phyloP scores from a whole-genome alignment of 2,113 vertebrate genomes.

The Pollimyrus isidori region DNA sequence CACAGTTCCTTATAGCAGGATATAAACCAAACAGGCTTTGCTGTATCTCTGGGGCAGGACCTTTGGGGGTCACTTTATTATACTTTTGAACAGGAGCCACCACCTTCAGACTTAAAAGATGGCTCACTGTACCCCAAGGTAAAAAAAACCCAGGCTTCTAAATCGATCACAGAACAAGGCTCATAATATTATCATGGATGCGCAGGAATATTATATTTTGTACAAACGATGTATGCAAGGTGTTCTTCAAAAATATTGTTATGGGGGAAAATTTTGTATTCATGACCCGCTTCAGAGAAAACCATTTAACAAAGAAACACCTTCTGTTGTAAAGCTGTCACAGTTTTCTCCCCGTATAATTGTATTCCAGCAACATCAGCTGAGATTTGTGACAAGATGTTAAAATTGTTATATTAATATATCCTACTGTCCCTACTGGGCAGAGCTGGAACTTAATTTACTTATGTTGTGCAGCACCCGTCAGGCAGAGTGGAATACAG shows the following conservation, averaged over 20 bases:
- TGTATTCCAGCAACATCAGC: not conserved
- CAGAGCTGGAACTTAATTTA: not conserved
- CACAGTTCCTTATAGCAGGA: not conserved
- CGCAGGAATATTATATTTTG: not conserved
- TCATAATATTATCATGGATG: not conserved
- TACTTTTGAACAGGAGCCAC: not conserved
- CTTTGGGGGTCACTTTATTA: not conserved
- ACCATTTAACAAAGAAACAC: not conserved
- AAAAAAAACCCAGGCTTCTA: not conserved
- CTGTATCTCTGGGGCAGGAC: not conserved
- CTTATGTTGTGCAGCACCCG: not conserved
- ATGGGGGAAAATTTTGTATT: not conserved
- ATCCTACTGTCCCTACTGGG: not conserved
- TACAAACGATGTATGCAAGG: not conserved
- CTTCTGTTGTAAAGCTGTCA: not conserved
- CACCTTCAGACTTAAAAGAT: not conserved
- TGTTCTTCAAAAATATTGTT: not conserved
- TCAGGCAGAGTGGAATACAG: not conserved
- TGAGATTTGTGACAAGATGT: not conserved
- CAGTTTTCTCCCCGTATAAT: not conserved
- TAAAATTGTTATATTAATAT: not conserved
- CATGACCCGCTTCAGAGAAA: not conserved
- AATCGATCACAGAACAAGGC: not conserved
- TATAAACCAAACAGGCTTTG: not conserved
- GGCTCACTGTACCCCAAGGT: not conserved